A percentile compares a stretch with the other conserved stretches of the same genome.
phyloP scores from a whole-genome alignment of 2,888 invertebrate species.

The Pristionchus japonicus region DNA sequence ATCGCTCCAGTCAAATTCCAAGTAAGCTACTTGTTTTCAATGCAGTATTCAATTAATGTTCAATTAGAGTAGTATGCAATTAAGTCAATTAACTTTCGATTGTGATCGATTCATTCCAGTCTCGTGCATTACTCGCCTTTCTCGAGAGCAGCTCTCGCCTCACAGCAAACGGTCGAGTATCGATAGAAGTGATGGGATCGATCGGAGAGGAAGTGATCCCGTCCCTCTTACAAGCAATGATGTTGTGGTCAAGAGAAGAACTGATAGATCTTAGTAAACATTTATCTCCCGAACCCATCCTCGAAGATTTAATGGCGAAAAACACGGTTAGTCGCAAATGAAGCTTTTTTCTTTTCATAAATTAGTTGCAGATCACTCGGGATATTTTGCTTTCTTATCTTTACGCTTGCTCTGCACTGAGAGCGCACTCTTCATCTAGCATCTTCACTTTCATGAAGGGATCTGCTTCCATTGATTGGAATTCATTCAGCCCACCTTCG shows the following conservation, averaged over 20 bases:
- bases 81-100: too few relatives aligned
- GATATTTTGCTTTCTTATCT: slow-evolving; percentile 58
- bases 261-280: slow-evolving; percentile 33
- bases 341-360: neutral
- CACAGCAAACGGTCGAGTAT: neutral
- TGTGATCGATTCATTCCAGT: neutral
- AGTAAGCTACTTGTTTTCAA: neutral
- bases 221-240: neutral
- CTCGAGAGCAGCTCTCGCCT: neutral
- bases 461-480: slow-evolving; percentile 17
- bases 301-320: slow-evolving; percentile 46
- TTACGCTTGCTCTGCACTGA: slow-evolving; percentile 53
- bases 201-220: slow-evolving; percentile 35
- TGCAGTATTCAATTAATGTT: too few relatives aligned
- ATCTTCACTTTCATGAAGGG: slow-evolving; percentile 38
- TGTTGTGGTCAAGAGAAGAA: slow-evolving; percentile 41
- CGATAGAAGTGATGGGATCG: slow-evolving; percentile 26
- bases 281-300: slow-evolving; percentile 24
- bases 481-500: neutral
- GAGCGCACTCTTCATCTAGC: slow-evolving; percentile 41
- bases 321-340: slow-evolving; percentile 47
- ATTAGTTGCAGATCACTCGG: slow-evolving; percentile 57
- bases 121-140: neutral
- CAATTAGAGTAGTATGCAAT: too few relatives aligned
- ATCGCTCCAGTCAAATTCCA: slow-evolving; percentile 20